Base-by-base conservation (phyloP, 2,888 invertebrate genomes). In the Eupithecia exiguata region DNA sequence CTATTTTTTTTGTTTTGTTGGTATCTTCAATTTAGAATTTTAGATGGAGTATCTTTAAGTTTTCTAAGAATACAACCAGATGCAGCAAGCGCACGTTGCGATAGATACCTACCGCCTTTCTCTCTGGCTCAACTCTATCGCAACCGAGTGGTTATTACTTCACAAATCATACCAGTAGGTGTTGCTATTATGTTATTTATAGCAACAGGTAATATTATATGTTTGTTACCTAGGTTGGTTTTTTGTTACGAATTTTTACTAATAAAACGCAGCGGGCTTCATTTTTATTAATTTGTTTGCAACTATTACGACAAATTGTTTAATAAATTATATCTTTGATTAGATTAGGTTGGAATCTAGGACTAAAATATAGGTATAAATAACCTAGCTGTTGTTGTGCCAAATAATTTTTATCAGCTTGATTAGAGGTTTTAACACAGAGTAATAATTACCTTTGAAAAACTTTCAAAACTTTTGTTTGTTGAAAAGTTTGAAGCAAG, bases 91-190 rank as follows among this genome's bases (percentile, higher is more conserved):
- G 43, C 58, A 62, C 9, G 16, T 71, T 69, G 72, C 69, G 49
- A 68, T 69, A 30, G 49, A 67, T 69, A 76, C 4, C 46, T 69
- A 76, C 4, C 46, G 49, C 79, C 79, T 79, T 79, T 79, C 79
- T 79, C 53, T 71, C 69, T 70, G 74, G 65, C 77, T 71, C 74
- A 79, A 71, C 70, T 70, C 65, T 76, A 79, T 71, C 77, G 79
- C 77, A 79, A 79, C 71, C 70, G 30, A 63, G 58, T 58, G 5
- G 53, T 63, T 70, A 61, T 78, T 79, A 69, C 76, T 75, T 78
- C 77, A 74, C 63, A 77, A 80, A 77, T 84, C 82, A 80, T 81
- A 78, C 40, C 69, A 62, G 46, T 36, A 61, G 38, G 35, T 65
- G 63, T 36, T 36, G 63, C 5, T 40, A 68, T 79, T 77, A 62